Percentiles rank a stretch among this genome's conserved stretches.
Evolutionary conservation across 92 coral and sea anemone genomes (phyloP).

Genomic region (Phenganax marumi): DNA sequence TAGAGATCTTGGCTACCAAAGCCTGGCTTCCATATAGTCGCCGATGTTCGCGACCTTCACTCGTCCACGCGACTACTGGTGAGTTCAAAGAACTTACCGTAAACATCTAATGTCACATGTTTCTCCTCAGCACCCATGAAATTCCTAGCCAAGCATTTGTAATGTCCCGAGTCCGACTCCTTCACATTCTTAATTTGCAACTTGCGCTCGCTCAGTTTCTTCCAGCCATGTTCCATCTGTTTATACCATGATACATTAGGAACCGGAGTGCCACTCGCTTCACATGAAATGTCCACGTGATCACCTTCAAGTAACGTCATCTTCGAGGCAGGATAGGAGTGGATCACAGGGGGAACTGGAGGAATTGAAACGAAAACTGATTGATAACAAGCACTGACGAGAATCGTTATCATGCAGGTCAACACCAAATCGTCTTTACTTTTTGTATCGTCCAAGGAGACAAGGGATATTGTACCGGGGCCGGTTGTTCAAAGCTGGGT

Average conservation of each 20-base stretch:
- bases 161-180: slow-evolving; percentile 15
- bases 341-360: slow-evolving; percentile 18
- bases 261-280: slow-evolving; percentile 21
- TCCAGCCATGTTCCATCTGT: background rate
- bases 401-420: background rate
- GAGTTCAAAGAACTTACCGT: slow-evolving; percentile 3
- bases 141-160: slow-evolving; percentile 19
- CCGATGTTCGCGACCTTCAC: too few species aligned
- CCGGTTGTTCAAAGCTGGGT: background rate
- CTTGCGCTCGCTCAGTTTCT: background rate
- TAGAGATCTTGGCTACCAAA: too few species aligned
- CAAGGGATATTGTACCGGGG: background rate
- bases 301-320: slow-evolving; percentile 20
- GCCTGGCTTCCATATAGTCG: too few species aligned
- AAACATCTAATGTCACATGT: background rate
- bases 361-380: background rate
- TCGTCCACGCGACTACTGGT: background rate
- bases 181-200: slow-evolving; percentile 8
- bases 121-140: slow-evolving; percentile 1
- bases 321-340: background rate
- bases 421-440: background rate
- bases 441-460: too few species aligned
- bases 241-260: slow-evolving; percentile 32
- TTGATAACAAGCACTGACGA: too few species aligned
- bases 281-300: slow-evolving; percentile 4